Evolutionary conservation across 1,140 invertebrate species (phyloP).

Genomic region (Drosophila takahashii): DNA sequence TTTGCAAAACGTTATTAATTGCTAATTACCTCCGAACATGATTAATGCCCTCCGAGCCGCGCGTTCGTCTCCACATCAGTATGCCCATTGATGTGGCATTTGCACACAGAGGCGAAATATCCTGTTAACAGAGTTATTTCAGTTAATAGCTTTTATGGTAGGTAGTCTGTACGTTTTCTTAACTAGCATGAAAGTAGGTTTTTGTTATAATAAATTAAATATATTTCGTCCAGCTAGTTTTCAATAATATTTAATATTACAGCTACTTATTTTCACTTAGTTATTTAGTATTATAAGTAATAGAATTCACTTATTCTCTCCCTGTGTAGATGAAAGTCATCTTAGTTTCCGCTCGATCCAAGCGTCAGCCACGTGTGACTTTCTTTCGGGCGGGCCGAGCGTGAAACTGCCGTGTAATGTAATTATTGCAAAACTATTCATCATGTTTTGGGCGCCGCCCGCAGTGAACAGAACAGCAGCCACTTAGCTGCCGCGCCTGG

Average conservation of each 20-base stretch:
- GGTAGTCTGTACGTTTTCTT: neutral
- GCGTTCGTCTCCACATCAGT: conserved; percentile 33
- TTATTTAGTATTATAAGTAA: neutral
- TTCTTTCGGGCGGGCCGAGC: conserved; percentile 48
- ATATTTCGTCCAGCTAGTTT: neutral
- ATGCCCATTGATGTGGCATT: conserved; percentile 19
- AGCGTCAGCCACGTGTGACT: conserved; percentile 73
- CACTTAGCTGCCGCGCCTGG: conserved; percentile 51
- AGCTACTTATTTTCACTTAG: too few species aligned
- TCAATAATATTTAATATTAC: neutral
- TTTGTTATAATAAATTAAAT: neutral
- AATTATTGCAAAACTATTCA: conserved; percentile 81
- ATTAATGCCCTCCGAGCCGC: conserved; percentile 55
- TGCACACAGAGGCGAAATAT: conserved; percentile 26
- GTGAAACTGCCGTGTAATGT: conserved; percentile 78
- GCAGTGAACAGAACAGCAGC: conserved; percentile 44
- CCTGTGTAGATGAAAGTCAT: conserved; percentile 15
- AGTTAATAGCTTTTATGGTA: too few species aligned
- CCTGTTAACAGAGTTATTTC: neutral
- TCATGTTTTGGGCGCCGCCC: conserved; percentile 65
- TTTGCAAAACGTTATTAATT: conserved; percentile 77
- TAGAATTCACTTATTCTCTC: neutral
- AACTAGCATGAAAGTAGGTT: neutral
- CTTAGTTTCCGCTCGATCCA: conserved; percentile 30
- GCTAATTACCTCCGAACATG: conserved; percentile 73